Conservation (phyloP, 2,797 vertebrate species). For the Oreochromis grahami region DNA sequence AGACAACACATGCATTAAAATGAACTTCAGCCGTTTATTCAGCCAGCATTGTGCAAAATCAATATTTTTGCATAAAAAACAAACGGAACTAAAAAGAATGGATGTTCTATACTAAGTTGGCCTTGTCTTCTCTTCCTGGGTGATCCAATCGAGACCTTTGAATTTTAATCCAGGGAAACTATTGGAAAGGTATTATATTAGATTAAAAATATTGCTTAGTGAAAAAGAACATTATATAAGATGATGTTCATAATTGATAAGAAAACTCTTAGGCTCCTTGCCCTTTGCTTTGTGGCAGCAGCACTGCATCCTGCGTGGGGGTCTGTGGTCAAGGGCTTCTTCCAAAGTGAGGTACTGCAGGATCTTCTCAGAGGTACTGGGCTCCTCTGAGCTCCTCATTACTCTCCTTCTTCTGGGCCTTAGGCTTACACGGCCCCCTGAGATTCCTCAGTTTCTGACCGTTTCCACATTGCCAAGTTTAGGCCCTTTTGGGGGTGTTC, state of each 20-base stretch:
- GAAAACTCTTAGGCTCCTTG: not conserved
- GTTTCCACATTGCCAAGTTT: not conserved
- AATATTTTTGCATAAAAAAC: not conserved
- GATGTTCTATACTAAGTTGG: not conserved
- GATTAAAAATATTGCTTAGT: not conserved
- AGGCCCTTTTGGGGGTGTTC: not conserved
- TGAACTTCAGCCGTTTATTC: not conserved
- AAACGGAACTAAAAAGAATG: not conserved
- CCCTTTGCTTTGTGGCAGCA: not conserved
- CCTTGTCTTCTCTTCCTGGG: not conserved
- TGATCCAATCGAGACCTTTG: not conserved
- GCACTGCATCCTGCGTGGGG: not conserved
- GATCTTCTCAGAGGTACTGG: not conserved
- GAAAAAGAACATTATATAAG: not conserved
- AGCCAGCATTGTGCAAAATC: not conserved
- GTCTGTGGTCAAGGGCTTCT: not conserved
- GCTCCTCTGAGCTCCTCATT: not conserved
- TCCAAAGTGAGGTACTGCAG: not conserved
- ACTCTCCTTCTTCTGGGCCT: not conserved
- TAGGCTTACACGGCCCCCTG: not conserved
- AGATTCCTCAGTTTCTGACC: not conserved
- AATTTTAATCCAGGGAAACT: not conserved
- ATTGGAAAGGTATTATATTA: not conserved
- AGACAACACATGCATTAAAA: not conserved
- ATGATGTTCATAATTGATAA: not conserved